Evolutionary conservation across 2,888 invertebrate genomes (phyloP), one percentile per base, ranked within the genome.

Genomic region (Aricia artaxerxes): DNA sequence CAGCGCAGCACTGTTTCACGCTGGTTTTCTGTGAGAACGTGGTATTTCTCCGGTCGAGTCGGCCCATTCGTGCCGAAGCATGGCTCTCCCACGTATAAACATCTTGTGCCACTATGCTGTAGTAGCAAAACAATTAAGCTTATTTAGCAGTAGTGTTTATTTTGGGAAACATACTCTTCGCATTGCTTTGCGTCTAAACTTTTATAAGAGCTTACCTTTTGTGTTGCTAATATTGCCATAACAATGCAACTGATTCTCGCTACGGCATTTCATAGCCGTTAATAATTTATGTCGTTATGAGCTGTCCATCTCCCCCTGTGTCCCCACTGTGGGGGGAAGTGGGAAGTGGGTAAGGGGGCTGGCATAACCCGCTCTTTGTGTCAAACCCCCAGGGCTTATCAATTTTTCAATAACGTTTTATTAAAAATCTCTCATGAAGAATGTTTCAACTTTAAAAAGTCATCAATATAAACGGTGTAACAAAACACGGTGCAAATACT

Each of bases 371-470:
- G 64, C 64, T 64, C 64, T 24, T 64, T 24, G 24, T 64, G 35
- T 35, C 35, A 13, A 69, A 13, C 13, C 69, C 35, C 35, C 35
- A 35, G 69, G 69, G 69, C 13, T 11, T 13, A 69, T 69, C 69
- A 69, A 35, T 69, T 69, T 69, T 38, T 69, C 69, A 69, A 69
- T 69, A 16, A 69, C 69, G 35, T 69, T 69, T 69, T 35, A 69
- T 69, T 69, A 69, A 69, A 69, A 69, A 35, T 69, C 13, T 35
- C 35, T 35, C 35, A 16, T 69, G 38, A 69, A 69, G 69, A 69
- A 69, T 69, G 35, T 35, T 69, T 1, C 3, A 69, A 69, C 35
- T 69, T 69, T 35, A 13, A 69, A 69, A 2, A 35, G 35, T 4
- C 13, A 69, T 57, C 4, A 13, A 53, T 53, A 1, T 53, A 53